Evolutionary conservation across 2,797 vertebrate species (phyloP).

Genomic region (Arrhamphus sclerolepis): DNA sequence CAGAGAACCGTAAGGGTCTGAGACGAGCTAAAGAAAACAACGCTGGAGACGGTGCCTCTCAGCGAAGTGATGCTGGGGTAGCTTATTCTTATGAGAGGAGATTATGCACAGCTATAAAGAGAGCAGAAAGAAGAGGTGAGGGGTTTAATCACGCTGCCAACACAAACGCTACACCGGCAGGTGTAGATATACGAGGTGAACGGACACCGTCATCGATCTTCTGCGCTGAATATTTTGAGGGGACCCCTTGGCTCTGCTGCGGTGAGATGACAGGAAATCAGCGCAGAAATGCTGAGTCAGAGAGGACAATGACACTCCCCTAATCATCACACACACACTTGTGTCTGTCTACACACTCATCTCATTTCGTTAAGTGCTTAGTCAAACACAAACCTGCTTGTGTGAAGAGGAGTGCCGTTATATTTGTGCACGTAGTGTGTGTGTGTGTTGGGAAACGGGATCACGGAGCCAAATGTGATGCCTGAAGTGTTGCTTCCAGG

Average conservation of each 20-base stretch:
- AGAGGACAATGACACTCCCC: conserved; percentile 43
- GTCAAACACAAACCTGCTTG: conserved; percentile 39
- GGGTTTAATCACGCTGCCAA: conserved; percentile 29
- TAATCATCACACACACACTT: conserved; percentile 20
- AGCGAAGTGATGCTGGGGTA: too few relatives aligned
- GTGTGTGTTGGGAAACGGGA: conserved; percentile 37
- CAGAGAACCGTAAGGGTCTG: too few relatives aligned
- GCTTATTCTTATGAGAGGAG: too few relatives aligned
- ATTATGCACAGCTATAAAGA: neutral
- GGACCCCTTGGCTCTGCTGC: conserved; percentile 25
- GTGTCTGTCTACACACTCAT: conserved; percentile 19
- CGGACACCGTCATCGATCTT: conserved; percentile 38
- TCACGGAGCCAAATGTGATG: conserved; percentile 40
- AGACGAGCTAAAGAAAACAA: too few relatives aligned
- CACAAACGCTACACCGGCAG: conserved; percentile 41
- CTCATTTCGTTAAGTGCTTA: conserved; percentile 73
- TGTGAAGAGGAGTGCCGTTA: conserved; percentile 6
- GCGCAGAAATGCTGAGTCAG: conserved; percentile 67
- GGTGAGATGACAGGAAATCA: conserved; percentile 46
- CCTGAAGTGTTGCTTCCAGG: conserved; percentile 26
- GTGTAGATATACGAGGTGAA: conserved; percentile 37
- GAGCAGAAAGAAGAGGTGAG: conserved; percentile 4
- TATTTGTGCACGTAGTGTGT: conserved; percentile 13
- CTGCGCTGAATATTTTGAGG: conserved; percentile 36
- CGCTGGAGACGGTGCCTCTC: too few relatives aligned